Base-by-base conservation (phyloP, 2,888 invertebrate species). In the Scaptomyza polygonia region DNA sequence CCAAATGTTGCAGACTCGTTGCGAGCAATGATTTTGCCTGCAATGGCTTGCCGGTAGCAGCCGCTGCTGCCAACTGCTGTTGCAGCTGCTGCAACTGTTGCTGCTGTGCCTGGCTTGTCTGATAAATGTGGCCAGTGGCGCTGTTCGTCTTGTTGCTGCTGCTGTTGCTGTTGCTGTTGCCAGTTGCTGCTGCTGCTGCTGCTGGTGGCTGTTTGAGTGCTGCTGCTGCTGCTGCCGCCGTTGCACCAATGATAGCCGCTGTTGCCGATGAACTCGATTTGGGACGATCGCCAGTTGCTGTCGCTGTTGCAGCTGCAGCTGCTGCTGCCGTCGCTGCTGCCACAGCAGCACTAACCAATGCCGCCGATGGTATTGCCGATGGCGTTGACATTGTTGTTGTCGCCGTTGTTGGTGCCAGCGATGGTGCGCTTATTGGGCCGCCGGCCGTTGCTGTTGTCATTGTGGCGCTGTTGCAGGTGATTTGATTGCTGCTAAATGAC, bases 11-110 rank as follows among this genome's bases (percentile, higher is more conserved):
- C 92, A 99, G 97, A 89, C 97, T 97, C 76, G 98, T 97, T 27
- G 99, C 99, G 62, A 99, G 93, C 91, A 99, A 98, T 81, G 97
- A 93, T 91, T 98, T 98, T 9, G 99, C 99, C 86, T 98, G 97
- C 91, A 98, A 98, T 70, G 97, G 95, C 91, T 99, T 99, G 81
- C 98, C 97, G 90, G 98, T 97, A 0, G 99, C 98, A 89, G 99
- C 98, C 92, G 98, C 99, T 27, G 88, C 72, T 25, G 90, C 98
- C 95, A 93, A 97, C 96, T 91, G 97, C 93, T 90, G 94, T 93
- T 92, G 93, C 92, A 71, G 85, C 82, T 89, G 86, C 64, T 88
- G 80, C 72, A 85, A 47, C 80, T 86, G 81, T 53, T 77, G 76
- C 65, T 79, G 80, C 62, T 82, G 79, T 12, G 74, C 75, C 47